Evolutionary conservation across 2,797 vertebrate species (phyloP).

Genomic region (Babyrousa celebensis): DNA sequence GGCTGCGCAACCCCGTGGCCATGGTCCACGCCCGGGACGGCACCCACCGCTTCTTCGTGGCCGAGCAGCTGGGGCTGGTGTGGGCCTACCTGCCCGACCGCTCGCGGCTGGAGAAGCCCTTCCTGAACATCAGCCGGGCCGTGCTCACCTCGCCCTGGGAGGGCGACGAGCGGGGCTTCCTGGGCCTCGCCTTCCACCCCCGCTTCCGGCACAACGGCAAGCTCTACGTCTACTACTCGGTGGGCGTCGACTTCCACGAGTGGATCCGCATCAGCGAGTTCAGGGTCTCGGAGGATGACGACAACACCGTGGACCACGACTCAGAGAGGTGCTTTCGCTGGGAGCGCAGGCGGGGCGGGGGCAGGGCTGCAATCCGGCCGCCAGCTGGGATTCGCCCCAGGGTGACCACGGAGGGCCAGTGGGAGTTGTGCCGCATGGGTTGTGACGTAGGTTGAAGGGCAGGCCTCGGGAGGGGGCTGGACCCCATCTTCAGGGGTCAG

Average conservation of each 20-base stretch:
- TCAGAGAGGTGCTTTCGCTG: slow-evolving; percentile 95
- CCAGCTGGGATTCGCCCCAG: not conserved
- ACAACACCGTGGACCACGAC: slow-evolving; percentile 95
- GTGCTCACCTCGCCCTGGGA: slow-evolving; percentile 98
- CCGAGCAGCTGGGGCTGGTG: slow-evolving; percentile 97
- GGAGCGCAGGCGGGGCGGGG: not conserved
- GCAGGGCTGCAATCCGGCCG: not conserved
- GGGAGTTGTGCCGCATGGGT: accelerated
- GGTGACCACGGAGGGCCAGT: accelerated
- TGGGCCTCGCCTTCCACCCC: slow-evolving; percentile 96
- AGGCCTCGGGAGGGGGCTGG: accelerated
- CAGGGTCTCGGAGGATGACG: slow-evolving; percentile 94
- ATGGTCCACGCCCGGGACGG: slow-evolving; percentile 97
- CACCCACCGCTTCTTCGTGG: slow-evolving; percentile 97
- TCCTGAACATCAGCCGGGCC: slow-evolving; percentile 95
- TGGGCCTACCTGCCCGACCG: slow-evolving; percentile 96
- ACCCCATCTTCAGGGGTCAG: not conserved
- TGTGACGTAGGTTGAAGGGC: not conserved
- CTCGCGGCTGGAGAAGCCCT: slow-evolving; percentile 94
- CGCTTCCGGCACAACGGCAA: slow-evolving; percentile 95
- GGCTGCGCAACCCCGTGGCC: slow-evolving; percentile 96
- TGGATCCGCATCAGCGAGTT: slow-evolving; percentile 98
- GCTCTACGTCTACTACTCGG: slow-evolving; percentile 97
- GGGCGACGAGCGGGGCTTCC: slow-evolving; percentile 98
- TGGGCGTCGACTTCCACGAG: slow-evolving; percentile 95